These are phyloP conservation scores for Microvelia longipes DNA, from an alignment of 1,140 invertebrate genomes.

Conservation along the genomic window DNA sequence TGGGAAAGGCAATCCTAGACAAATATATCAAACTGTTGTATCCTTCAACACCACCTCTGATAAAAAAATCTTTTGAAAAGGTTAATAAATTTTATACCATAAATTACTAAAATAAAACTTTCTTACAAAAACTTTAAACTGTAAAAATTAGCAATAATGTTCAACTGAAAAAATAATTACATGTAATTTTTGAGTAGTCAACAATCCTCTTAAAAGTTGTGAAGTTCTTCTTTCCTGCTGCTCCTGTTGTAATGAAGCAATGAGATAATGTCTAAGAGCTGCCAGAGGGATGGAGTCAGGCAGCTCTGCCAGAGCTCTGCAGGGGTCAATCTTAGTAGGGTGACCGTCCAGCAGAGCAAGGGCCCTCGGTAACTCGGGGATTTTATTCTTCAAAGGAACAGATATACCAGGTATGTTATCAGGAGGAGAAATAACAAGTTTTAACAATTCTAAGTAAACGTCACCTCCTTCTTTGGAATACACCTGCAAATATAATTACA, in stretches of 20 bases:
- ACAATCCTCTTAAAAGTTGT: constrained; percentile 63
- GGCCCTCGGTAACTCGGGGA: constrained; percentile 58
- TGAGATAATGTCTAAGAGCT: constrained; percentile 58
- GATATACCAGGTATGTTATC: constrained; percentile 33
- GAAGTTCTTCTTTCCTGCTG: constrained; percentile 50
- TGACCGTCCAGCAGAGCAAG: constrained; percentile 64
- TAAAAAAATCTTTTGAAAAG: no score
- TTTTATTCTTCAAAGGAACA: constrained; percentile 31
- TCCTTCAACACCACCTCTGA: no score
- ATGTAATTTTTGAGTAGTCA: constrained; percentile 67
- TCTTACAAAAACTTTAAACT: no score
- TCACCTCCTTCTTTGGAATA: constrained; percentile 19
- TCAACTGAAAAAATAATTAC: no score
- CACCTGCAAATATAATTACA: neutral
- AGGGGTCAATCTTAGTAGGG: constrained; percentile 37
- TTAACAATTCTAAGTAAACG: constrained; percentile 41
- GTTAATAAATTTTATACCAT: no score
- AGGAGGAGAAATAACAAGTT: constrained; percentile 39
- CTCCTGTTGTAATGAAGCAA: constrained; percentile 56
- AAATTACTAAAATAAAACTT: no score
- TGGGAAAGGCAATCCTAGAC: no score
- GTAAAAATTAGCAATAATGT: no score
- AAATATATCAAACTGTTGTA: no score
- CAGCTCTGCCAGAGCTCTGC: constrained; percentile 50
- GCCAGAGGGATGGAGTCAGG: constrained; percentile 57